These are phyloP conservation scores for Lysandra coridon DNA, from an alignment of 2,888 invertebrate genomes.

Conservation along the genomic window DNA sequence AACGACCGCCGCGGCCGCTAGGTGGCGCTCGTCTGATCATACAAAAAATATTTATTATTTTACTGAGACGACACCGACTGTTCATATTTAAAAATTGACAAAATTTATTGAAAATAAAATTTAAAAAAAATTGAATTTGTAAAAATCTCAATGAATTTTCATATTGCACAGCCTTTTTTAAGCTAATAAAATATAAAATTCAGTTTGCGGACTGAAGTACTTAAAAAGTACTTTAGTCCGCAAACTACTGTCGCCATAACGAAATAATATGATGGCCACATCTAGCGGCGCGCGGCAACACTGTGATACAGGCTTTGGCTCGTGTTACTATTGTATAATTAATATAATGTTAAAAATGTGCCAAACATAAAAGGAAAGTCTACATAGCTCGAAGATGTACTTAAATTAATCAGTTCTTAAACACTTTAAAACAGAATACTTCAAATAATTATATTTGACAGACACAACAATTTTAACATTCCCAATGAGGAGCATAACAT, in stretches of 20 bases:
- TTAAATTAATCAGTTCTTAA: conserved; percentile 14
- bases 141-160: neutral
- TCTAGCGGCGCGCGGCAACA: conserved; percentile 7
- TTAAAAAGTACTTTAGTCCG: neutral
- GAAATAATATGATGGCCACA: conserved; percentile 3
- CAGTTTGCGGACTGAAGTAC: neutral
- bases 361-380: neutral
- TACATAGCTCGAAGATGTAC: neutral
- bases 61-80: neutral
- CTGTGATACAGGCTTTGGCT: conserved; percentile 22
- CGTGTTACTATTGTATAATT: neutral
- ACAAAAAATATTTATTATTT: neutral
- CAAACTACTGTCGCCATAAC: neutral
- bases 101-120: no score
- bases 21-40: neutral
- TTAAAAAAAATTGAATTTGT: neutral
- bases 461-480: neutral
- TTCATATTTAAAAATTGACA: no score
- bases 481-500: neutral
- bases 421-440: neutral
- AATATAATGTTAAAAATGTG: neutral
- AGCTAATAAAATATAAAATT: neutral
- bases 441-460: conserved; percentile 3
- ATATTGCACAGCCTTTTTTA: neutral
- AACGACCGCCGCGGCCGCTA: conserved; percentile 16